Evolutionary conservation across 2,113 vertebrate species (phyloP).

Genomic region (Epinephelus lanceolatus): DNA sequence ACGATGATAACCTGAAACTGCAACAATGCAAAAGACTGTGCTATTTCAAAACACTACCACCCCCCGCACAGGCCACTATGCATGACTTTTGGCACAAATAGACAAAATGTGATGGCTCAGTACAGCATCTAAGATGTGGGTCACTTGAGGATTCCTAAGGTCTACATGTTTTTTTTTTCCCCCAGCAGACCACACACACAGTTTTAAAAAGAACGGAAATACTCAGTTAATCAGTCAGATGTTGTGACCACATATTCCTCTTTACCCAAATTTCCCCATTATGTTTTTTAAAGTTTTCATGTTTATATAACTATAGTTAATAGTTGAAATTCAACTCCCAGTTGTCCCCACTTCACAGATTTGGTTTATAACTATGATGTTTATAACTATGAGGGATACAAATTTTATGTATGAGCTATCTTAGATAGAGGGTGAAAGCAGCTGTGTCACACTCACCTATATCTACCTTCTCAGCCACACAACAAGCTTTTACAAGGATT

Average conservation of each 20-base stretch:
- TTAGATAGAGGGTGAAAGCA: background rate
- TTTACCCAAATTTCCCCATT: background rate
- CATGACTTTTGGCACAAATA: background rate
- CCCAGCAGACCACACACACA: background rate
- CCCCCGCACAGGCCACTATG: constrained; percentile 26
- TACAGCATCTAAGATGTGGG: background rate
- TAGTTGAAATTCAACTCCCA: background rate
- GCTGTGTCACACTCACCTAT: background rate
- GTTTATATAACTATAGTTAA: background rate
- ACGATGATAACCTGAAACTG: constrained; percentile 23
- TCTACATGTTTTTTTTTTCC: background rate
- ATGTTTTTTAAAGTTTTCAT: background rate
- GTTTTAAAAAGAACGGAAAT: background rate
- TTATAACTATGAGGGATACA: too few relatives aligned
- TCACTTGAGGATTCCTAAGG: background rate
- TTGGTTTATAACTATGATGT: background rate
- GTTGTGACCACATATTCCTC: background rate
- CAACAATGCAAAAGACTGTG: constrained; percentile 14
- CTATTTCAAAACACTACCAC: constrained; percentile 46
- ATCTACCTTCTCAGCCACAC: background rate
- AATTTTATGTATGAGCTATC: background rate
- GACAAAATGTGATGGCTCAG: background rate
- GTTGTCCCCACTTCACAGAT: background rate
- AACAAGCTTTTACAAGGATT: background rate
- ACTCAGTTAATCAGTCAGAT: background rate